phyloP scores from a whole-genome alignment of 2,888 invertebrate genomes.

The Drosophila birchii region DNA sequence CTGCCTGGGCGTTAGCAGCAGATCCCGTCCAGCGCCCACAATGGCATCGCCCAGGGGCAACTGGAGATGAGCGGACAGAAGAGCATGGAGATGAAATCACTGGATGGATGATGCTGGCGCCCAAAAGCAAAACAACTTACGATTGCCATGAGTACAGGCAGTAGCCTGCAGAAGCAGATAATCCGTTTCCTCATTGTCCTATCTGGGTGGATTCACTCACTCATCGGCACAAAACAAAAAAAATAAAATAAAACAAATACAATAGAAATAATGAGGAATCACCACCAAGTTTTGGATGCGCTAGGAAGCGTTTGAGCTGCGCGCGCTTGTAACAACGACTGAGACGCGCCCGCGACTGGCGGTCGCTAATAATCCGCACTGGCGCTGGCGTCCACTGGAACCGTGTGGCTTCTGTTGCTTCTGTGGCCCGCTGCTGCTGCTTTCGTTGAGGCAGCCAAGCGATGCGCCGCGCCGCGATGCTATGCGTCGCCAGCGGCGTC shows the following conservation, averaged over 20 bases:
- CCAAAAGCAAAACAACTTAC: slow-evolving; percentile 49
- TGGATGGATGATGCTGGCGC: not conserved
- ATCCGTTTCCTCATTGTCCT: slow-evolving; percentile 45
- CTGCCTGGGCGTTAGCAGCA: slow-evolving; percentile 83
- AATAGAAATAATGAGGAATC: not conserved
- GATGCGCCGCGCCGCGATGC: slow-evolving; percentile 55
- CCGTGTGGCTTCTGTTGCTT: slow-evolving; percentile 14
- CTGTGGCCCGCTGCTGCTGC: slow-evolving; percentile 71
- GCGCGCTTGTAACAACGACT: slow-evolving; percentile 74
- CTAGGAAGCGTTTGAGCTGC: slow-evolving; percentile 53
- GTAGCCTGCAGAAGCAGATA: slow-evolving; percentile 17
- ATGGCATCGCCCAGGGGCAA: slow-evolving; percentile 56
- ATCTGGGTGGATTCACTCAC: slow-evolving; percentile 9
- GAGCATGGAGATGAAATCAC: not conserved
- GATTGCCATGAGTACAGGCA: slow-evolving; percentile 49
- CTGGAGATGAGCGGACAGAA: slow-evolving; percentile 27
- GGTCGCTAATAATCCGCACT: slow-evolving; percentile 67
- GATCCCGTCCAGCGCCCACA: slow-evolving; percentile 78
- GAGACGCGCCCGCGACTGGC: slow-evolving; percentile 64
- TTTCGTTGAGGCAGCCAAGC: slow-evolving; percentile 77
- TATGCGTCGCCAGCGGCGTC: slow-evolving; percentile 57
- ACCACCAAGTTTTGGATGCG: slow-evolving; percentile 1
- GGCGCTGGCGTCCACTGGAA: slow-evolving; percentile 10
- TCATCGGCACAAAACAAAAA: slow-evolving; percentile 7
- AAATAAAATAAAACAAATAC: slow-evolving; percentile 9